Base-by-base conservation (phyloP, 2,888 invertebrate species). In the Mythimna impura region DNA sequence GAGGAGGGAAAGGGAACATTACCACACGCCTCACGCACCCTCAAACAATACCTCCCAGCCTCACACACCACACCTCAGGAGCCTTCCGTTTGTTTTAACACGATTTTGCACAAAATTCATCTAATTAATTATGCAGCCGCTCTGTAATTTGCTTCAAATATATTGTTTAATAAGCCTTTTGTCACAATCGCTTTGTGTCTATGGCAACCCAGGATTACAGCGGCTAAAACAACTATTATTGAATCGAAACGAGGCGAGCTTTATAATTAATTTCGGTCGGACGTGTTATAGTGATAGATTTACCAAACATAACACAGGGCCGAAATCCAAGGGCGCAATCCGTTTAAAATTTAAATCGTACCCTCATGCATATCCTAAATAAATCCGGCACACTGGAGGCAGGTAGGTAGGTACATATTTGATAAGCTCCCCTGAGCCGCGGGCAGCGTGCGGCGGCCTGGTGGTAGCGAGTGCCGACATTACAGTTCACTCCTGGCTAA, bases 351-450 rank as follows among this genome's bases (percentile, higher is more conserved):
- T 96, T 96, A 95, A 96, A 96, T 94, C 92, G 93, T 92, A 95
- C 95, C 95, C 95, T 96, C 96, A 96, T 96, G 95, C 96, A 96
- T 96, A 96, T 94, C 95, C 96, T 95, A 96, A 96, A 96, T 95
- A 96, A 96, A 96, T 96, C 96, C 95, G 92, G 92, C 91, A 93
- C 91, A 93, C 93, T 91, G 92, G 93, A 92, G 92, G 91, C 91
- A 91, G 93, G 92, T 90, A 93, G 93, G 92, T 91, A 94, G 93
- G 94, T 96, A 96, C 96, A 96, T 96, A 96, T 96, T 96, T 96
- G 95, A 96, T 96, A 95, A 95, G 94, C 95, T 89, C 90, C 86
- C 89, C 88, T 87, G 88, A 87, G 92, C 91, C 89, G 90, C 91
- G 92, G 91, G 90, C 87, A 86, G 87, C 89, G 87, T 81, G 83